A percentile compares a stretch with the other conserved stretches of the same genome.
These are phyloP conservation scores for Tachina fera DNA, from an alignment of 2,888 invertebrate genomes.

Conservation along the genomic window DNA sequence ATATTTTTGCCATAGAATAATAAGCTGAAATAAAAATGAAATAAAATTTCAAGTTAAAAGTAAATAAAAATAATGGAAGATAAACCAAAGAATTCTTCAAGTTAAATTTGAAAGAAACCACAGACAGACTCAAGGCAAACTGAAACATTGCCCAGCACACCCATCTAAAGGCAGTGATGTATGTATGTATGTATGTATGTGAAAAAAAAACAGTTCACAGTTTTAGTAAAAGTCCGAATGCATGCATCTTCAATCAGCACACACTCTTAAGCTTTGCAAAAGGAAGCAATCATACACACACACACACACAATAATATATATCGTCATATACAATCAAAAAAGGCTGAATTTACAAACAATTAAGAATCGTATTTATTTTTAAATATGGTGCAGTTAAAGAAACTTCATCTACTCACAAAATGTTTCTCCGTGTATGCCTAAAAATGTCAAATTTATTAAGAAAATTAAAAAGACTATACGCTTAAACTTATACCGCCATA, in stretches of 20 bases:
- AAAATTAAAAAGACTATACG: too few relatives aligned
- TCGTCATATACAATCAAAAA: too few relatives aligned
- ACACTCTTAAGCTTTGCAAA: slow-evolving; percentile 34
- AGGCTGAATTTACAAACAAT: too few relatives aligned
- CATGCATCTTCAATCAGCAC: slow-evolving; percentile 30
- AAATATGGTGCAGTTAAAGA: too few relatives aligned
- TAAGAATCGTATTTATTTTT: too few relatives aligned
- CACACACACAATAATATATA: neutral
- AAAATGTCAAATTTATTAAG: too few relatives aligned
- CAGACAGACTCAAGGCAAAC: neutral
- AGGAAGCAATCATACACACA: neutral
- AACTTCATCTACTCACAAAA: too few relatives aligned
- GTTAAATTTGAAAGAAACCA: slow-evolving; percentile 49
- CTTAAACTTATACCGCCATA: too few relatives aligned
- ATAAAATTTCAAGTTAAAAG: slow-evolving; percentile 52
- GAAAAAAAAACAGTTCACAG: neutral
- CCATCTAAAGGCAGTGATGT: neutral
- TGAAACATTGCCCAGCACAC: neutral
- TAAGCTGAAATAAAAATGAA: slow-evolving; percentile 33
- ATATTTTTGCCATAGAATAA: slow-evolving; percentile 12
- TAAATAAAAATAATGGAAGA: slow-evolving; percentile 48
- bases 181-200: neutral
- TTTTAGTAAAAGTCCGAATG: slow-evolving; percentile 13
- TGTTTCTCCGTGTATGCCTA: too few relatives aligned
- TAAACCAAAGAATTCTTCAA: slow-evolving; percentile 39